Percentiles rank a stretch among this genome's conserved stretches.
These are phyloP conservation scores for Schizopygopsis malacanthus DNA, from an alignment of 2,797 vertebrate species.

Conservation along the genomic window DNA sequence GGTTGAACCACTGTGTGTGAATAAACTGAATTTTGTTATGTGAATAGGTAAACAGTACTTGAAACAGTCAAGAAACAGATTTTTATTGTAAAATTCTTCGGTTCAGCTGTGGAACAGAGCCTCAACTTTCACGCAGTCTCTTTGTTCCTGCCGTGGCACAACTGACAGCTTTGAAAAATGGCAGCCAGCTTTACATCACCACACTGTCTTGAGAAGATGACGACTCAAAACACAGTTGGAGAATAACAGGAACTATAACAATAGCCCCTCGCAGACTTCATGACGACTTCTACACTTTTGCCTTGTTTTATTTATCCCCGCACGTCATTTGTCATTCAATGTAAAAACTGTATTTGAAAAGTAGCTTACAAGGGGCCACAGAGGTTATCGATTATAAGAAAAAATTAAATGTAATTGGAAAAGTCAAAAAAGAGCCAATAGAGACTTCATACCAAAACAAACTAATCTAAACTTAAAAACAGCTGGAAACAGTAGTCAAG, in stretches of 20 bases:
- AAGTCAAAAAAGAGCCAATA: slow-evolving; percentile 53
- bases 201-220: slow-evolving; percentile 65
- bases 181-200: slow-evolving; percentile 58
- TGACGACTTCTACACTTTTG: slow-evolving; percentile 52
- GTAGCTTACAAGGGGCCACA: not conserved
- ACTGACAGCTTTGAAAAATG: slow-evolving; percentile 40
- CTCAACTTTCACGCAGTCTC: not conserved
- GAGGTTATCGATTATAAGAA: slow-evolving; percentile 8
- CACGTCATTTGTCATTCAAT: not conserved
- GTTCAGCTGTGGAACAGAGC: slow-evolving; percentile 14
- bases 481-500: slow-evolving; percentile 74
- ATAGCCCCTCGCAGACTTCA: slow-evolving; percentile 42
- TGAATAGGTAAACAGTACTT: not conserved
- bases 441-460: slow-evolving; percentile 62
- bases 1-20: slow-evolving; percentile 6
- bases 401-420: slow-evolving; percentile 17
- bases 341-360: not conserved
- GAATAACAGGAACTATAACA: slow-evolving; percentile 52
- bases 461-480: slow-evolving; percentile 70
- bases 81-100: slow-evolving; percentile 9
- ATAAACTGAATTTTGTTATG: slow-evolving; percentile 13
- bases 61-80: slow-evolving; percentile 14
- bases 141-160: slow-evolving; percentile 50
- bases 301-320: slow-evolving; percentile 35
- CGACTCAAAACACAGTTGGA: slow-evolving; percentile 56